Base-by-base conservation (phyloP, 1,140 invertebrate species). In the Bombus affinis region DNA sequence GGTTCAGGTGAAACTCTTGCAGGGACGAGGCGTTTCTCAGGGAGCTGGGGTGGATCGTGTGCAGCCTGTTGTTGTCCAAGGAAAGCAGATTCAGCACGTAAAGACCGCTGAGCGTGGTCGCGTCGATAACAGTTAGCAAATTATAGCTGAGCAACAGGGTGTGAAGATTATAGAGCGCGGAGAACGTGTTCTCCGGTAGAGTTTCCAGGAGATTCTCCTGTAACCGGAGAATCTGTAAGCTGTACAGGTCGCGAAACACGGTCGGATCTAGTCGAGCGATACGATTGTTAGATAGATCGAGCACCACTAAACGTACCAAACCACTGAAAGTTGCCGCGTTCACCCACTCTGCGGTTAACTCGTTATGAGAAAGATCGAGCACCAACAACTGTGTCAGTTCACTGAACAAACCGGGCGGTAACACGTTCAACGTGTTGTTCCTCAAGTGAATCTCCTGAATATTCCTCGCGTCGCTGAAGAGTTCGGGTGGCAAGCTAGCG, bases 131-230 rank as follows among this genome's bases (percentile, higher is more conserved):
- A 59, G 97, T 97, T 87, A 99, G 94, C 92, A 97, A 97, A 95
- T 99, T 99, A 94, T 98, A 97, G 75, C 97, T 98, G 82, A 99
- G 96, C 77, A 98, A 96, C 80, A 99, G 95, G 3, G 98, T 98
- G 92, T 98, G 97, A 83, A 99, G 96, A 95, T 98, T 98, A 89
- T 96, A 96, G 32, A 98, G 95, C 47, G 97, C 96, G 57, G 96
- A 96, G 93, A 99, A 99, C 59, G 98, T 97, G 89, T 98, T 97
- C 91, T 98, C 97, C 25, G 97, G 97, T 84, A 98, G 96, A 71
- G 95, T 96, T 92, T 98, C 97, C 53, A 98, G 97, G 76, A 97
- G 96, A 95, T 99, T 98, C 88, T 98, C 97, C 91, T 98, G 97
- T 78, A 98, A 95, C 86, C 97, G 96, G 1, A 99, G 93, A 80